Base-by-base conservation (phyloP, 92 coral and sea anemone genomes). In the Zoanthus sociatus region DNA sequence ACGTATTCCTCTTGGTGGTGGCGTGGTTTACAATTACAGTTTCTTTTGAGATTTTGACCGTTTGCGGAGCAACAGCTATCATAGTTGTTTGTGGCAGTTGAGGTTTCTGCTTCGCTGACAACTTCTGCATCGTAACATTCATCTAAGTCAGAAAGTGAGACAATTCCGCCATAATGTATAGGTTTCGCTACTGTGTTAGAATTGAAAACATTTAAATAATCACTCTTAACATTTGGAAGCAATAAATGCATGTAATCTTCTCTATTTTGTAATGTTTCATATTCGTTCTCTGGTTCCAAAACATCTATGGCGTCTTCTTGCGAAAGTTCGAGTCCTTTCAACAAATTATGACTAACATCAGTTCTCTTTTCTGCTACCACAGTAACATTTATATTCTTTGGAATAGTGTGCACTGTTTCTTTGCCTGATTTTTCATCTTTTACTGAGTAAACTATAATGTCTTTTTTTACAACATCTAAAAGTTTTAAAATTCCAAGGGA, bases 231-330 rank as follows among this genome's bases (percentile, higher is more conserved):
- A 63, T 63, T n/a, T 63, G 31, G 32, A 18, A 63, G 20, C 32
- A 63, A 9, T 20, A 63, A 63, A 63, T 63, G 26, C 69, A 63
- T 63, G 69, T 63, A 63, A 17, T 63, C 69, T 17, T n/a, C 69
- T 17, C 30, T 63, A 21, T 45, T 10, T 45, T 74, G 78, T 1
- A 47, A 55, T 16, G 78, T 18, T 13, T 26, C n/a, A 26, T 74
- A 74, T 48, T 45, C 78, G 16, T 13, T 26, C 58, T 74, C 78
- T 46, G 78, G n/a, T 50, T 74, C 78, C n/a, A 74, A 74, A 74
- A 17, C 30, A 7, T 46, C 78, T 5, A 74, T n/a, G 69, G 30
- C 8, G 9, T 9, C 30, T 60, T 60, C 66, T 60, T 60, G 15
- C 21, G 69, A 63, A 18, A 1, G 20, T 63, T 18, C 66, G 3